Evolutionary conservation across 2,797 vertebrate genomes (phyloP).

Genomic region (Muscicapa striata): DNA sequence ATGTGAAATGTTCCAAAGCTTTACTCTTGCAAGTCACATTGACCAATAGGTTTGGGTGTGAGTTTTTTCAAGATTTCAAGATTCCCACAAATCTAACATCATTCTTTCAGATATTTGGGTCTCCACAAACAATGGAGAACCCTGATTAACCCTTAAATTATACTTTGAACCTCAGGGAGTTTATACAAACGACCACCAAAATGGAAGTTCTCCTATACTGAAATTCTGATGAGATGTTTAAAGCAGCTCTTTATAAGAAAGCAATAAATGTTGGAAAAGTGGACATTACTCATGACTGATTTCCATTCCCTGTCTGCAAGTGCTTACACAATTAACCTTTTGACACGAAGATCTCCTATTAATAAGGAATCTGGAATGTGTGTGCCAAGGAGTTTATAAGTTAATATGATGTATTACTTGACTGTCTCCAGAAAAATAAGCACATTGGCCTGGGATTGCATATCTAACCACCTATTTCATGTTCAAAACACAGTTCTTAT

Average conservation of each 20-base stretch:
- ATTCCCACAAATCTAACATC: not conserved
- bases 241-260: not conserved
- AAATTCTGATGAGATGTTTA: not conserved
- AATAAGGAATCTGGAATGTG: not conserved
- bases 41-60: accelerated
- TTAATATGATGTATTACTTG: not conserved
- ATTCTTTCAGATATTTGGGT: not conserved
- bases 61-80: not conserved
- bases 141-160: not conserved
- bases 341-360: not conserved
- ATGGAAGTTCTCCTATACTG: not conserved
- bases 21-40: not conserved
- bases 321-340: constrained; percentile 48
- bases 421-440: constrained; percentile 10
- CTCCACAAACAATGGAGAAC: not conserved
- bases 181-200: not conserved
- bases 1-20: not conserved
- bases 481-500: not conserved
- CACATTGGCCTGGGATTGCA: not conserved
- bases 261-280: not conserved
- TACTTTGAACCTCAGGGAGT: not conserved
- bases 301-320: not conserved
- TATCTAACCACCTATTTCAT: not conserved
- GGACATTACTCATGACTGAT: not conserved
- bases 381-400: not conserved